Evolutionary conservation across 2,888 invertebrate species (phyloP).

Genomic region (Trichopria drosophilae): DNA sequence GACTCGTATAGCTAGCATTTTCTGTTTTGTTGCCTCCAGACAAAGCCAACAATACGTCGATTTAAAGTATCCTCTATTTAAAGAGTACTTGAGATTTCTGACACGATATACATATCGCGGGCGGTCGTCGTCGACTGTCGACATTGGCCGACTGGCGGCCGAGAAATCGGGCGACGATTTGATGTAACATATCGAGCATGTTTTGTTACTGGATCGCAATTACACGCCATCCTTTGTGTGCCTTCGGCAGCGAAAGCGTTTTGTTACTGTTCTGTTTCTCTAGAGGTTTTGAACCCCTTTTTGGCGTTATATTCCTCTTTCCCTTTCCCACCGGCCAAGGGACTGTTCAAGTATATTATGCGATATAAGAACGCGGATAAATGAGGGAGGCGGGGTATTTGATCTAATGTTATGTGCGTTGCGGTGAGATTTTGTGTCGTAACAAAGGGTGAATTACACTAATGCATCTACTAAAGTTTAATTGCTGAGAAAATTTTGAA

Average conservation of each 20-base stretch:
- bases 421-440: no score
- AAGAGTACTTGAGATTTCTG: conserved; percentile 12
- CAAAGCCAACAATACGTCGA: conserved; percentile 54
- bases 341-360: no score
- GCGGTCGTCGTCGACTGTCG: conserved; percentile 13
- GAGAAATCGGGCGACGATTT: conserved; percentile 45
- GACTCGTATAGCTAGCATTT: conserved; percentile 51
- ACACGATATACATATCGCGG: conserved; percentile 7
- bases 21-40: conserved; percentile 59
- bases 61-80: conserved; percentile 27
- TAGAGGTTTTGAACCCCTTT: no score
- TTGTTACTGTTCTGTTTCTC: conserved; percentile 58
- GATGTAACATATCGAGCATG: conserved; percentile 54
- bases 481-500: no score
- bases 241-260: conserved; percentile 49
- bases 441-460: no score
- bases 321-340: no score
- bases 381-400: no score
- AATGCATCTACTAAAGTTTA: no score
- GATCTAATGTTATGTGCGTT: no score
- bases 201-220: conserved; percentile 51
- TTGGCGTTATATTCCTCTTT: no score
- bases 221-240: conserved; percentile 43
- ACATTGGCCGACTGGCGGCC: conserved; percentile 12
- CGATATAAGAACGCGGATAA: no score